These are phyloP conservation scores for Octopus sinensis DNA, from an alignment of 1,140 invertebrate species.

Conservation along the genomic window DNA sequence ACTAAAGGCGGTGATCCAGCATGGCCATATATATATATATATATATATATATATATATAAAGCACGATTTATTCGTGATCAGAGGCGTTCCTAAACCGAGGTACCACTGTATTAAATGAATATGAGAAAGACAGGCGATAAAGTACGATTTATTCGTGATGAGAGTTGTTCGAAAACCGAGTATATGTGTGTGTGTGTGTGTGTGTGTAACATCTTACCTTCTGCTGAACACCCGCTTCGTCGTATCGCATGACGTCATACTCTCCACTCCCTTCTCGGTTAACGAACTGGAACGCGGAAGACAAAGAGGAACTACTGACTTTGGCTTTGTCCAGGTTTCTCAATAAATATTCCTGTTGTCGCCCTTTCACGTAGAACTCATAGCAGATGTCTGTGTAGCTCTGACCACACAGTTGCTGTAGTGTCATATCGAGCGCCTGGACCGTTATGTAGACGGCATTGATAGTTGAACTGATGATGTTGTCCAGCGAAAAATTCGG, in stretches of 20 bases:
- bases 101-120: too few relatives aligned
- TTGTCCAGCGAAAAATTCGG: slow-evolving; percentile 33
- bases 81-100: too few relatives aligned
- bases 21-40: too few relatives aligned
- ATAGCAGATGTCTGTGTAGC: slow-evolving; percentile 36
- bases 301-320: slow-evolving; percentile 29
- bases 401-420: slow-evolving; percentile 38
- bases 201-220: too few relatives aligned
- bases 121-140: too few relatives aligned
- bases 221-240: not conserved
- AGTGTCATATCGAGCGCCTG: slow-evolving; percentile 39
- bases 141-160: too few relatives aligned
- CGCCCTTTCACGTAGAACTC: slow-evolving; percentile 29
- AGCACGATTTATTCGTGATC: too few relatives aligned
- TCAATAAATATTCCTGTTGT: slow-evolving; percentile 29
- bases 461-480: slow-evolving; percentile 43
- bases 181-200: too few relatives aligned
- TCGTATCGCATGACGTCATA: slow-evolving; percentile 38
- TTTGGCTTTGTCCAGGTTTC: slow-evolving; percentile 33
- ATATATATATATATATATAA: too few relatives aligned
- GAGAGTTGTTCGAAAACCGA: too few relatives aligned
- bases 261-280: slow-evolving; percentile 39
- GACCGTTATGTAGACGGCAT: slow-evolving; percentile 45
- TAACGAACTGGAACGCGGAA: slow-evolving; percentile 34
- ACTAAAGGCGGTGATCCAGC: too few relatives aligned